Percentiles rank a stretch among this genome's conserved stretches.
These are phyloP conservation scores for Drosophila ironensis DNA, from an alignment of 1,140 invertebrate species.

Conservation along the genomic window DNA sequence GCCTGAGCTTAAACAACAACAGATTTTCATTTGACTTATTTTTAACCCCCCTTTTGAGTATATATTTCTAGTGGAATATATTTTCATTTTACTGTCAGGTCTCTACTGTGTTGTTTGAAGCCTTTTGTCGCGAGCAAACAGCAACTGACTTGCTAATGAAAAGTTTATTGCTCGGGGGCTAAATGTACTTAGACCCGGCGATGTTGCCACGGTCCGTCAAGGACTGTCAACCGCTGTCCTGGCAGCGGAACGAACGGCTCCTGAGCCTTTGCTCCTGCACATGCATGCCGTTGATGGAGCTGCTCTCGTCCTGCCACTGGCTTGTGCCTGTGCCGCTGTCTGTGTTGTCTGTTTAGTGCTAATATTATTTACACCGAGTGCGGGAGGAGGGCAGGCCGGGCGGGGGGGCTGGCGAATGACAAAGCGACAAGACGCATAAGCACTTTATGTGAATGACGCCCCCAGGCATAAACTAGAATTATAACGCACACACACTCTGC, in stretches of 20 bases:
- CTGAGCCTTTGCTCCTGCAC: slow-evolving; percentile 24
- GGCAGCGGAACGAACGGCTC: slow-evolving; percentile 3
- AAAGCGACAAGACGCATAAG: slow-evolving; percentile 64
- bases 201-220: slow-evolving; percentile 1
- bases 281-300: slow-evolving; percentile 15
- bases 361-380: slow-evolving; percentile 69
- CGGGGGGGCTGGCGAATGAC: slow-evolving; percentile 28
- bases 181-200: slow-evolving; percentile 32
- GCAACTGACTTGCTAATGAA: slow-evolving; percentile 74
- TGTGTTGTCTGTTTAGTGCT: slow-evolving; percentile 63
- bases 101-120: slow-evolving; percentile 38
- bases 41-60: too few relatives aligned
- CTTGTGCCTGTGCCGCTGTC: slow-evolving; percentile 2
- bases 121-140: slow-evolving; percentile 56
- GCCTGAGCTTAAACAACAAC: too few relatives aligned
- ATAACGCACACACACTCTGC: slow-evolving; percentile 58
- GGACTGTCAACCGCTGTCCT: neutral
- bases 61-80: too few relatives aligned
- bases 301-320: too few relatives aligned
- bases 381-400: neutral
- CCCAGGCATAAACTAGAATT: slow-evolving; percentile 69
- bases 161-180: slow-evolving; percentile 69
- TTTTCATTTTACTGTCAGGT: too few relatives aligned
- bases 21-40: too few relatives aligned
- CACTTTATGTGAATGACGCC: slow-evolving; percentile 76